phyloP scores from a whole-genome alignment of 2,888 invertebrate genomes.

The Noctua comes region DNA sequence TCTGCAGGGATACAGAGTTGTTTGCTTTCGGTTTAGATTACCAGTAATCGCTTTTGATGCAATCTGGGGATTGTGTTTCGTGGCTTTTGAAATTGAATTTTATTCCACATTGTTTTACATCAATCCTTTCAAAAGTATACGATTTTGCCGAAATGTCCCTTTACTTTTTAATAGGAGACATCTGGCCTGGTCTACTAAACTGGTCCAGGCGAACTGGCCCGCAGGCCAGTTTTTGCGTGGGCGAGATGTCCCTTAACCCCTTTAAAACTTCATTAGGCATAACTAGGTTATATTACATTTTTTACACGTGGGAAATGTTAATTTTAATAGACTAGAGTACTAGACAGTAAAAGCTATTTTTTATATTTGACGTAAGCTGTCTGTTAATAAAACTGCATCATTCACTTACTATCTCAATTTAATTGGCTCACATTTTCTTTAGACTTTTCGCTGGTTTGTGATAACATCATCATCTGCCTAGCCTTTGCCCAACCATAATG shows the following conservation, averaged over 20 bases:
- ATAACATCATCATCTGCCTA: neutral
- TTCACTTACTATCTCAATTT: neutral
- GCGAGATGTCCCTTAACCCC: too few relatives aligned
- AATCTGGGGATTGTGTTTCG: conserved; percentile 21
- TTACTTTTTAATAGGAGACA: too few relatives aligned
- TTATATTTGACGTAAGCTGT: neutral
- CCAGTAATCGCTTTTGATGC: conserved; percentile 24
- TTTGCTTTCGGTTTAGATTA: conserved; percentile 34
- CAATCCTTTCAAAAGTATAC: too few relatives aligned
- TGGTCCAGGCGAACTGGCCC: too few relatives aligned
- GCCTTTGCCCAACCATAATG: neutral
- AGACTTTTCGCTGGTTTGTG: neutral
- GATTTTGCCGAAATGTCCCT: too few relatives aligned
- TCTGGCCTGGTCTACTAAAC: too few relatives aligned
- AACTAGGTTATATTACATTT: neutral
- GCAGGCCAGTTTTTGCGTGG: too few relatives aligned
- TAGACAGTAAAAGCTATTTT: neutral
- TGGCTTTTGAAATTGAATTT: neutral
- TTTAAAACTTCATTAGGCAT: neutral
- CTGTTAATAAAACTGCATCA: neutral
- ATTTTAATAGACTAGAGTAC: neutral
- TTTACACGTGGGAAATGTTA: neutral
- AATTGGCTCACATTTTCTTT: neutral
- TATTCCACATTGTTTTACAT: neutral
- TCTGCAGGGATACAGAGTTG: conserved; percentile 17